These are phyloP conservation scores for Tuberolachnus salignus DNA, from an alignment of 2,888 invertebrate species.

Conservation along the genomic window DNA sequence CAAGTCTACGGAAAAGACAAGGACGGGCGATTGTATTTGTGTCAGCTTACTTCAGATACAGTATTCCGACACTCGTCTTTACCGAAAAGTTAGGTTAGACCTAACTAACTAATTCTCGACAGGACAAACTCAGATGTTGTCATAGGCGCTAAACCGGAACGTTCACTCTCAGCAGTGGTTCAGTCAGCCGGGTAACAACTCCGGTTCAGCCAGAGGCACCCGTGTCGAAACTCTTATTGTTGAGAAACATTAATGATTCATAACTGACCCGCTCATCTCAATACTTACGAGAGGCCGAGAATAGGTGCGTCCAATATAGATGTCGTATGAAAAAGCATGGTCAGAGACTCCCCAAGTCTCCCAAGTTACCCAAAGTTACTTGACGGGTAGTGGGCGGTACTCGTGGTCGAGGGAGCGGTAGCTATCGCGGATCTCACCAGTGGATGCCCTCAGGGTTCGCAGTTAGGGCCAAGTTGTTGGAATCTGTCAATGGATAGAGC, in stretches of 20 bases:
- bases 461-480: slow-evolving; percentile 17
- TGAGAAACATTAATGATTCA: not conserved
- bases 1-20: not conserved
- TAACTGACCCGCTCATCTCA: not conserved
- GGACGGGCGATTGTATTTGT: not conserved
- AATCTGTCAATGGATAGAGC: slow-evolving; percentile 10
- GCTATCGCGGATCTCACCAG: slow-evolving; percentile 6
- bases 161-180: not conserved
- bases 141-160: not conserved
- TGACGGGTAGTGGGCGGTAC: not conserved
- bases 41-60: slow-evolving; percentile 3
- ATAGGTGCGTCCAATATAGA: slow-evolving; percentile 15
- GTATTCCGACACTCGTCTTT: not conserved
- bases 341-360: too few relatives aligned
- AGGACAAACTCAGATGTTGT: not conserved
- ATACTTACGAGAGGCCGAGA: not conserved
- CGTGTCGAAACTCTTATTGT: not conserved
- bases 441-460: slow-evolving; percentile 19
- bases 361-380: too few relatives aligned
- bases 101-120: too few relatives aligned
- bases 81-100: not conserved
- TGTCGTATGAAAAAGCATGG: too few relatives aligned
- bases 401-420: not conserved
- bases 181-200: slow-evolving; percentile 1
- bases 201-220: not conserved